Percentiles rank a stretch among this genome's conserved stretches.
These are phyloP conservation scores for Monodelphis domestica DNA, from an alignment of 2,797 vertebrate genomes.

Conservation along the genomic window DNA sequence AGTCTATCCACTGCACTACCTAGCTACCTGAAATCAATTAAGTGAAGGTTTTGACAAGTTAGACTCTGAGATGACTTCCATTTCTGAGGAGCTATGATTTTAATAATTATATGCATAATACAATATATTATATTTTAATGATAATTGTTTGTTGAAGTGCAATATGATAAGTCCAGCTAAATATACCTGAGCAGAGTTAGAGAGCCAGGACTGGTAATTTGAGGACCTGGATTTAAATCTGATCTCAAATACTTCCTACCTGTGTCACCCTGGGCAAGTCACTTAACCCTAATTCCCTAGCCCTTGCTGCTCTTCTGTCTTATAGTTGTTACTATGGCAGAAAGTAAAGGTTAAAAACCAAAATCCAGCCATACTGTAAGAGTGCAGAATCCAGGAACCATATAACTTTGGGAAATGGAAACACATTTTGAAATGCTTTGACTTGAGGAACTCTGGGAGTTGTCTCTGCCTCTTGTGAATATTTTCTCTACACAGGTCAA, in stretches of 20 bases:
- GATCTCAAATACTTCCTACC: too few relatives aligned
- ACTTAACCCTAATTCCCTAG: too few relatives aligned
- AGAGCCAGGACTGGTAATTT: too few relatives aligned
- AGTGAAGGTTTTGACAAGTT: background rate
- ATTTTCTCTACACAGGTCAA: background rate
- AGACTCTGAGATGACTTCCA: background rate
- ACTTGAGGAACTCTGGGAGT: background rate
- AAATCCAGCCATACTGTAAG: background rate
- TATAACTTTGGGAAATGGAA: background rate
- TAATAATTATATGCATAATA: too few relatives aligned
- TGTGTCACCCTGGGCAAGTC: too few relatives aligned
- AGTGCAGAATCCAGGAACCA: background rate
- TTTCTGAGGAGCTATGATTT: background rate
- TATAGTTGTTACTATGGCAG: too few relatives aligned
- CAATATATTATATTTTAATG: too few relatives aligned
- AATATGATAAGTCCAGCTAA: too few relatives aligned
- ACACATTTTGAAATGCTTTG: background rate
- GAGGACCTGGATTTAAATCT: too few relatives aligned
- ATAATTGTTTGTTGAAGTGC: background rate
- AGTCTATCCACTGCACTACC: background rate
- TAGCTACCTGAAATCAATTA: background rate
- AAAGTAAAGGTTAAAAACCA: too few relatives aligned
- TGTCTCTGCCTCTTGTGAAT: background rate
- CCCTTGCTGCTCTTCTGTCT: too few relatives aligned
- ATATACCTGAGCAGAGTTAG: too few relatives aligned